Base-by-base conservation (phyloP, 2,888 invertebrate genomes). In the Serripes groenlandicus region DNA sequence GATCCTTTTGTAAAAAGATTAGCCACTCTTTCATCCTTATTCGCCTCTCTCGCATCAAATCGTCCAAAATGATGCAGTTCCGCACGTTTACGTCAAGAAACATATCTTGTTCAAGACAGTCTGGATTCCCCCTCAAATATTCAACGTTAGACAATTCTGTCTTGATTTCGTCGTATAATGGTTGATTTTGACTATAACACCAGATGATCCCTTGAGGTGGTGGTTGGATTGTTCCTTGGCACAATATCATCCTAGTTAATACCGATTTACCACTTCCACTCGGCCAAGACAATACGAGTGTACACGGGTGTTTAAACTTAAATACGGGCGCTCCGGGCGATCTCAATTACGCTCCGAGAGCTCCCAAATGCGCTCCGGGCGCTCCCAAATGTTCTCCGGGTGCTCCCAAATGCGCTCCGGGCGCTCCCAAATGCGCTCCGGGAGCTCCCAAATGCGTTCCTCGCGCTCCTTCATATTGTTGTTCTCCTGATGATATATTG, bases 1-100 rank as follows among this genome's bases (percentile, higher is more conserved):
- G 30, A 26, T n/a, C 75, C 75, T 37, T 74, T 52, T 7, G 79
- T 79, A 62, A 74, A 79, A 11, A 74, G 79, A 58, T 79, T 69
- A 49, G 74, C 74, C 0, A 78, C 42, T 42, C 73, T 34, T 26
- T 78, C 68, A 32, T 78, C 73, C 18, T 68, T 68, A 68, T 73
- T 78, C 0, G 74, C 74, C 32, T 75, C 69, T 3, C 34, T 74
- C 78, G 28, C 64, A 78, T 1, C n/a, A n/a, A n/a, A n/a, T n/a
- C n/a, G n/a, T n/a, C n/a, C n/a, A n/a, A n/a, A n/a, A 78, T 58
- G 32, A 74, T 34, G 4, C 54, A 23, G 69, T 74, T 78, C 28
- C 30, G 54, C 52, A 34, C 23, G 34, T 21, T 28, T 18, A 30
- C 28, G 35, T 75, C 34, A 1, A 69, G 11, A 52, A 37, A 58